Evolutionary conservation across 2,888 invertebrate genomes (phyloP), one percentile per base, ranked within the genome.

Genomic region (Hermaeophaga mercurialis): DNA sequence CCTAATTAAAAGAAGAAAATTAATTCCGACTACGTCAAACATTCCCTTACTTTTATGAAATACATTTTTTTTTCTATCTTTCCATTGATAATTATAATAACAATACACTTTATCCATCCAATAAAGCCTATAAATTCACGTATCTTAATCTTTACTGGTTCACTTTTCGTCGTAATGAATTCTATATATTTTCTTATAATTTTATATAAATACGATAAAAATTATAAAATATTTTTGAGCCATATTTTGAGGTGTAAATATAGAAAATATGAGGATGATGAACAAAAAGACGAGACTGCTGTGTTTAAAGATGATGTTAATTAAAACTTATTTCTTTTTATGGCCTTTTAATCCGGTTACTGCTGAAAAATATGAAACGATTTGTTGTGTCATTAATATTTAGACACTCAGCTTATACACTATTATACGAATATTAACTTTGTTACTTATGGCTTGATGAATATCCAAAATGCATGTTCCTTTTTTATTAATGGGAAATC

Each of bases 211-310:
- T 55, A 14, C 18, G 55, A 61, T 8, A 61, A 48, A 34, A 48
- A 61, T 49, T 61, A 45, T 39, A 58, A 55, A 18, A 55, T 36
- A 8, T 61, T 58, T 31, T 43, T 61, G 3, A 41, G 31, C 7
- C 43, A 61, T 7, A 34, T 61, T 8, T 24, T 61, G 8, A 58
- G 18, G n/a, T 53, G 53, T 17, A 43, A 41, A 46, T 61, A 55
- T 26, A 52, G 12, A 12, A 45, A 58, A 48, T 61, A 61, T 24
- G 48, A 33, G 11, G 38, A 49, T 8, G 53, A 49, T 33, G 59
- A 60, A 46, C 14, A 56, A 22, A 36, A 46, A 26, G 59, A 60
- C 33, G 54, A 60, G 24, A 50, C 58, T 36, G 58, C 58, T 33
- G 38, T 44, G 48, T 61, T 43, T 47, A 58, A 58, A 39, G 46